Evolutionary conservation across 2,113 vertebrate species (phyloP).

Genomic region (Perca fluviatilis): DNA sequence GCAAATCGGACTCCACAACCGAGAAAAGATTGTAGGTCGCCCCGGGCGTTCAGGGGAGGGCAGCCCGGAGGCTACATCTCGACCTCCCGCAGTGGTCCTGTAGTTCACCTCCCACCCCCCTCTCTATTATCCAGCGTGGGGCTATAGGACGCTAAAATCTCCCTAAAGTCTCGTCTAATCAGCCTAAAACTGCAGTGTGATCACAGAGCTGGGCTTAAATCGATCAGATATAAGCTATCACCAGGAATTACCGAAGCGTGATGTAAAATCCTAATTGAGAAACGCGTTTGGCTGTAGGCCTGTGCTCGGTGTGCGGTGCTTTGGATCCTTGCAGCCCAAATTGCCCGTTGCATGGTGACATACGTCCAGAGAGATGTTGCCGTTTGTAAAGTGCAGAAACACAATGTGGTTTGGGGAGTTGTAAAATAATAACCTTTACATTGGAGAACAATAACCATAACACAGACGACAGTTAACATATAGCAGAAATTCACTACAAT

Average conservation of each 20-base stretch:
- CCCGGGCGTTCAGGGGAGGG: slow-evolving; percentile 73
- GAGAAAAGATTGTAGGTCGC: slow-evolving; percentile 78
- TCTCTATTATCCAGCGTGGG: slow-evolving; percentile 60
- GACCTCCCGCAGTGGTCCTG: slow-evolving; percentile 82
- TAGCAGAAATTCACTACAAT: neutral
- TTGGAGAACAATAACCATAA: neutral
- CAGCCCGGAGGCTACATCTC: slow-evolving; percentile 79
- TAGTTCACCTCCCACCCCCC: slow-evolving; percentile 42
- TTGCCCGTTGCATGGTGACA: neutral
- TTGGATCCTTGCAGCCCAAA: slow-evolving; percentile 1
- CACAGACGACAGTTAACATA: neutral
- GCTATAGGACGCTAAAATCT: slow-evolving; percentile 63
- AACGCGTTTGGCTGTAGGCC: slow-evolving; percentile 29
- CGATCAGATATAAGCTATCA: slow-evolving; percentile 64
- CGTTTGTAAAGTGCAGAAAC: neutral
- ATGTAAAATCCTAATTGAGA: slow-evolving; percentile 52
- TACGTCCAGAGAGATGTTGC: neutral
- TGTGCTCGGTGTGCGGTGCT: neutral
- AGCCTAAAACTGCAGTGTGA: slow-evolving; percentile 70
- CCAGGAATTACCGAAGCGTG: slow-evolving; percentile 54
- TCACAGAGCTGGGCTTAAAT: slow-evolving; percentile 63
- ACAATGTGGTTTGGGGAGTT: neutral
- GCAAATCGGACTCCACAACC: slow-evolving; percentile 82
- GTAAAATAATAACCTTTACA: neutral
- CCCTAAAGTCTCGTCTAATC: slow-evolving; percentile 68